phyloP scores from a whole-genome alignment of 2,888 invertebrate genomes.

The Leptopterna dolabrata region DNA sequence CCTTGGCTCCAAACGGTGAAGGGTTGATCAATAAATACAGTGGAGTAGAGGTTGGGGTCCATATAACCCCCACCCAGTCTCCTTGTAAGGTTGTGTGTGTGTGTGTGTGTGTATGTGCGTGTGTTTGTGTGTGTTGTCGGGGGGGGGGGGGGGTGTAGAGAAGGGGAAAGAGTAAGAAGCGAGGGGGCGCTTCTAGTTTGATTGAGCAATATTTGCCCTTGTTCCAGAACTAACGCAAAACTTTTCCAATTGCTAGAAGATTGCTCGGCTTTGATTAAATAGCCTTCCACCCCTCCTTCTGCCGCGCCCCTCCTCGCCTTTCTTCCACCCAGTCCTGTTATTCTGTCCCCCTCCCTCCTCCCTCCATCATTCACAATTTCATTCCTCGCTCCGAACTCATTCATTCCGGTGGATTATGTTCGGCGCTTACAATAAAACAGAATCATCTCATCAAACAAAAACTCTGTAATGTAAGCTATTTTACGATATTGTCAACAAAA shows the following conservation, averaged over 20 bases:
- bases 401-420: constrained; percentile 36
- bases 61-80: background rate
- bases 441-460: too few relatives aligned
- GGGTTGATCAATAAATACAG: constrained; percentile 50
- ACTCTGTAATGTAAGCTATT: too few relatives aligned
- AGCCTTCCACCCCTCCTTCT: constrained; percentile 35
- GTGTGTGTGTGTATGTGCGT: too few relatives aligned
- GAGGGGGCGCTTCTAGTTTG: constrained; percentile 55
- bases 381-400: background rate
- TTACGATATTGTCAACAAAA: too few relatives aligned
- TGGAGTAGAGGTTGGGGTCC: constrained; percentile 16
- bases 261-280: constrained; percentile 60
- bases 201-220: constrained; percentile 57
- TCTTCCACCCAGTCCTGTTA: background rate
- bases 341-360: background rate
- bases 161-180: constrained; percentile 36
- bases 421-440: constrained; percentile 38
- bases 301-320: background rate
- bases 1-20: constrained; percentile 13
- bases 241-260: constrained; percentile 61
- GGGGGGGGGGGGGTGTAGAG: constrained; percentile 18
- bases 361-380: background rate
- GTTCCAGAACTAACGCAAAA: constrained; percentile 59
- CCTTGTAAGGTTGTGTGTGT: too few relatives aligned
- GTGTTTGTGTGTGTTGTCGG: too few relatives aligned